Evolutionary conservation across 2,113 vertebrate species (phyloP).

Genomic region (human (Homo sapiens)): DNA sequence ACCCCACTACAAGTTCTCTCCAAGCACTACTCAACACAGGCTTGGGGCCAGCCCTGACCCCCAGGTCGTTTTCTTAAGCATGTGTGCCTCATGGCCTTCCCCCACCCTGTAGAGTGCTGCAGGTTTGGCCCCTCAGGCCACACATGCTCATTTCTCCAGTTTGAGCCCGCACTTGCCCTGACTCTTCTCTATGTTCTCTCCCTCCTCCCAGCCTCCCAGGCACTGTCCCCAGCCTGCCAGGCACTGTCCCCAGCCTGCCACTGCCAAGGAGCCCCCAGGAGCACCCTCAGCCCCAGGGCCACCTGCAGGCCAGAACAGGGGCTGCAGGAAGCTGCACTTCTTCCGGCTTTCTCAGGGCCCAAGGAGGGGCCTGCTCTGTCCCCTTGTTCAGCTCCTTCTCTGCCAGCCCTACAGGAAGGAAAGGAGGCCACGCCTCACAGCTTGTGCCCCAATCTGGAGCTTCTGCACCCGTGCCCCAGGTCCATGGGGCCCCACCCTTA

Average conservation of each 20-base stretch:
- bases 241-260: background rate
- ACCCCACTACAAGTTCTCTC: background rate
- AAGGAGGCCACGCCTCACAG: background rate
- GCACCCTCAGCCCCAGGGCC: background rate
- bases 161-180: slow-evolving; percentile 66
- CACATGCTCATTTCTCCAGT: slow-evolving; percentile 26
- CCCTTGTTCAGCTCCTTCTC: background rate
- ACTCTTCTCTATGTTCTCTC: background rate
- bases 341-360: background rate
- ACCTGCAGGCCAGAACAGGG: background rate
- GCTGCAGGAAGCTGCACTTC: rapidly evolving
- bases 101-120: slow-evolving; percentile 44
- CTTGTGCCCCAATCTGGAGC: background rate
- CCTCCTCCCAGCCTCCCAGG: slow-evolving; percentile 31
- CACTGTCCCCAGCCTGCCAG: background rate
- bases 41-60: slow-evolving; percentile 58
- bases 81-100: background rate
- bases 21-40: background rate
- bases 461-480: background rate
- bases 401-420: background rate
- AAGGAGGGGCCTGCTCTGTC: background rate
- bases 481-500: rapidly evolving
- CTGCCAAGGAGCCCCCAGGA: background rate
- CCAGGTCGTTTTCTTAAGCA: slow-evolving; percentile 47
- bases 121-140: slow-evolving; percentile 59